A percentile compares a stretch with the other conserved stretches of the same genome.
Conservation (phyloP, 2,797 vertebrate genomes). For the Notamacropus eugenii region DNA sequence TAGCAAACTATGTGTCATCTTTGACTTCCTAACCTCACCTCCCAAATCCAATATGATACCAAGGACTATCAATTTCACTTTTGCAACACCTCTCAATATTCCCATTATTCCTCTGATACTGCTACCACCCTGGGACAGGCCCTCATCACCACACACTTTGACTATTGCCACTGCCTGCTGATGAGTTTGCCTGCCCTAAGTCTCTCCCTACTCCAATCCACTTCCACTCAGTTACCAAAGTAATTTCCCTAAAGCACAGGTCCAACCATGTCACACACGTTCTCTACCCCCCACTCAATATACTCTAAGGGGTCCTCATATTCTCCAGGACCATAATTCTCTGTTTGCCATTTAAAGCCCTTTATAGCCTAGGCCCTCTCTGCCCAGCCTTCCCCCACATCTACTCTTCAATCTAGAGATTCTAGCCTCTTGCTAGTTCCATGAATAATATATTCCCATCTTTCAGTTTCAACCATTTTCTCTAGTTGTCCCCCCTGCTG, state of each 20-base stretch:
- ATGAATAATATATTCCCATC: neutral
- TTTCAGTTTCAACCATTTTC: neutral
- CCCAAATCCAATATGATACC: neutral
- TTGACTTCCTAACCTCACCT: neutral
- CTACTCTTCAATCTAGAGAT: neutral
- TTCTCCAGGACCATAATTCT: neutral
- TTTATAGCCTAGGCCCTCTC: neutral
- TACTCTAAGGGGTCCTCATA: neutral
- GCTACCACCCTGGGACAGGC: neutral
- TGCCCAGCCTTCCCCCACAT: rapidly evolving
- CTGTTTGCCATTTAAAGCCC: neutral
- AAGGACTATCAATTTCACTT: neutral
- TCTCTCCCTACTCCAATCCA: neutral
- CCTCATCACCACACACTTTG: neutral
- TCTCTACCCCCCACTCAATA: neutral
- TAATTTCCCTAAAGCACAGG: neutral
- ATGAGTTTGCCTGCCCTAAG: neutral
- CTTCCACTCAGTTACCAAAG: neutral
- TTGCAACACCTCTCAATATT: neutral
- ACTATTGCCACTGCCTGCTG: neutral
- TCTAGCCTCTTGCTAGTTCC: neutral
- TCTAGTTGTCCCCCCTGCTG: neutral
- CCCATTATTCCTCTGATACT: neutral
- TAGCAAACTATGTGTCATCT: neutral
- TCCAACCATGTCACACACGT: neutral